Conservation (phyloP, 2,113 vertebrate species). For the Mellivora capensis region DNA sequence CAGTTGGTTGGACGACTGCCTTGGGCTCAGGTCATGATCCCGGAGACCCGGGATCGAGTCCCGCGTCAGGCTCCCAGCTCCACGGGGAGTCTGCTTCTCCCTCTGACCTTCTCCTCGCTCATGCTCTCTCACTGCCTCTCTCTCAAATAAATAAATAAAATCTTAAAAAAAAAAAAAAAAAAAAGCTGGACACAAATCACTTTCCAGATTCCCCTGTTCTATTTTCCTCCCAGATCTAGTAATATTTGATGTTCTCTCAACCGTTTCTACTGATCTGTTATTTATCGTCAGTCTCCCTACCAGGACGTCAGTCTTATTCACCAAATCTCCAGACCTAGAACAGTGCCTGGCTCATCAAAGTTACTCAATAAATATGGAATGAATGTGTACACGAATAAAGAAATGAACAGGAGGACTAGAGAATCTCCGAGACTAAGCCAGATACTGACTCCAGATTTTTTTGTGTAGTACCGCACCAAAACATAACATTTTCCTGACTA, state of each 20-base stretch:
- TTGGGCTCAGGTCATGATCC: too few relatives aligned
- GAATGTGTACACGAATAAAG: background rate
- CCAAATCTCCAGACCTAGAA: background rate
- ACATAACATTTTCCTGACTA: background rate
- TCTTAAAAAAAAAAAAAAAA: too few relatives aligned
- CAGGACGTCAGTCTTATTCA: background rate
- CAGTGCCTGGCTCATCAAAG: background rate
- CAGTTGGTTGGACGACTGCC: too few relatives aligned
- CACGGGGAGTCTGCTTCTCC: too few relatives aligned
- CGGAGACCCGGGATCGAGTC: too few relatives aligned
- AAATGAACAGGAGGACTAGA: background rate
- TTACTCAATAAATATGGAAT: background rate
- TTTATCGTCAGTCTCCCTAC: background rate
- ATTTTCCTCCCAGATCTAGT: background rate
- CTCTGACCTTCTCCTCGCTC: too few relatives aligned
- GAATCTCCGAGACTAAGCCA: background rate
- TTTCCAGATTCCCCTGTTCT: background rate
- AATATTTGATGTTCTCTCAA: conserved; percentile 23
- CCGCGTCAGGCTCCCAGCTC: too few relatives aligned
- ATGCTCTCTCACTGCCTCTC: too few relatives aligned
- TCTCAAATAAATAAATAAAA: too few relatives aligned
- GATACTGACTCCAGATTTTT: background rate
- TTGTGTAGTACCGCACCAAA: background rate
- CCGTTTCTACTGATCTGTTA: background rate
- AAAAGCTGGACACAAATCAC: background rate